A percentile compares a stretch with the other conserved stretches of the same genome.
phyloP scores from a whole-genome alignment of 2,888 invertebrate species.

The Meliscaeva auricollis region DNA sequence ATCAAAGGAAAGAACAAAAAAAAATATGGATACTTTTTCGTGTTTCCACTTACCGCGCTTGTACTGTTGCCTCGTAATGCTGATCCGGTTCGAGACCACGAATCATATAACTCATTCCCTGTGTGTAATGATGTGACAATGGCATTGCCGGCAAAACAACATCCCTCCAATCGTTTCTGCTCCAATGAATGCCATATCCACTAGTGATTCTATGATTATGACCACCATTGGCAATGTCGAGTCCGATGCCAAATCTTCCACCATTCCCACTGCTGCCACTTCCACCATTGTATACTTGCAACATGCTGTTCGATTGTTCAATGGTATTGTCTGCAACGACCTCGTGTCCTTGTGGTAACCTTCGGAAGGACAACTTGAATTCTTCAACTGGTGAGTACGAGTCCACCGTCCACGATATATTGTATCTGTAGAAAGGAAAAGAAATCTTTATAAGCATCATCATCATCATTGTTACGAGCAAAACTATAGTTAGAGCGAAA shows the following conservation, averaged over 20 bases:
- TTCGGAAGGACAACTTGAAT: conserved; percentile 88
- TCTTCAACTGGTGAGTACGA: conserved; percentile 88
- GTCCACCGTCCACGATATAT: conserved; percentile 89
- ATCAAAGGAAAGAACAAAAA: conserved; percentile 14
- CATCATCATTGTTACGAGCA: conserved; percentile 36
- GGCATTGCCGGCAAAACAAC: conserved; percentile 86
- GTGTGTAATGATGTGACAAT: conserved; percentile 85
- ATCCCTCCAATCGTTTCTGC: conserved; percentile 86
- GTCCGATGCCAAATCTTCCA: conserved; percentile 60
- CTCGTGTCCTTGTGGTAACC: conserved; percentile 86
- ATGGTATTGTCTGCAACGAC: conserved; percentile 84
- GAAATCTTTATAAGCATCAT: conserved; percentile 63
- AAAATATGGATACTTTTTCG: conserved; percentile 5
- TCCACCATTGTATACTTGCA: conserved; percentile 80
- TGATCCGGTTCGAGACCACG: conserved; percentile 87
- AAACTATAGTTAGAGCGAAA: conserved; percentile 10
- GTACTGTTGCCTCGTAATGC: conserved; percentile 88
- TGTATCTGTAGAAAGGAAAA: conserved; percentile 84
- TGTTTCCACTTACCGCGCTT: conserved; percentile 84
- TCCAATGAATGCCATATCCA: conserved; percentile 83
- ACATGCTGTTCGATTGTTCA: conserved; percentile 79
- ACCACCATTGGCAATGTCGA: conserved; percentile 75
- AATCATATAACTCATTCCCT: conserved; percentile 88
- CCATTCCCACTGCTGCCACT: conserved; percentile 65
- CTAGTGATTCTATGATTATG: conserved; percentile 82